Evolutionary conservation across 1,140 invertebrate genomes (phyloP).

Genomic region (Drosophila aff.): DNA sequence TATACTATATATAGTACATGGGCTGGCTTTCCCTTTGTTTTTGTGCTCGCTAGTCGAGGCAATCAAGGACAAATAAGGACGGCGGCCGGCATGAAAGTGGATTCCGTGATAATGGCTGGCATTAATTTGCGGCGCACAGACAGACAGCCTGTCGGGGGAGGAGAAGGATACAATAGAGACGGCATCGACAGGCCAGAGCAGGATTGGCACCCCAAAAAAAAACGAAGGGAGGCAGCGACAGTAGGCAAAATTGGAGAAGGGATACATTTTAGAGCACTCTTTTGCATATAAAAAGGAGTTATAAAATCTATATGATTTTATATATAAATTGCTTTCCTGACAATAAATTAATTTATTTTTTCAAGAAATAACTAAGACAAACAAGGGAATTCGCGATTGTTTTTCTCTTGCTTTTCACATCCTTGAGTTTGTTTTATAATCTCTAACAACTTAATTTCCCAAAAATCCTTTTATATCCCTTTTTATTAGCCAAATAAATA

Average conservation of each 20-base stretch:
- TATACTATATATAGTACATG: conserved; percentile 4
- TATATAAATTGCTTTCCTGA: too few relatives aligned
- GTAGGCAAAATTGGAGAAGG: conserved; percentile 1
- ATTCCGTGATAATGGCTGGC: conserved; percentile 73
- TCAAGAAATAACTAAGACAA: too few relatives aligned
- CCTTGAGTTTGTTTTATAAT: background rate
- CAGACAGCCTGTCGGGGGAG: conserved; percentile 31
- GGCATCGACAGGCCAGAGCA: conserved; percentile 27
- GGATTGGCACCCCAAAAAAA: conserved; percentile 23
- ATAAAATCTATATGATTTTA: too few relatives aligned
- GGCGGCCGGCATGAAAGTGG: conserved; percentile 54
- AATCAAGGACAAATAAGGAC: conserved; percentile 77
- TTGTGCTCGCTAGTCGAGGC: conserved; percentile 33
- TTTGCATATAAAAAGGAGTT: too few relatives aligned
- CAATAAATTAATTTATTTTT: too few relatives aligned
- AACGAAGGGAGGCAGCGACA: background rate
- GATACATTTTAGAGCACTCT: background rate
- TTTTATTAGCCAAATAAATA: conserved; percentile 6
- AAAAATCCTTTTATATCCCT: background rate
- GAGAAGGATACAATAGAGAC: conserved; percentile 13
- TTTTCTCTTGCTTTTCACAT: background rate
- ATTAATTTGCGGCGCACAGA: conserved; percentile 68
- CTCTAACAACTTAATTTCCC: background rate
- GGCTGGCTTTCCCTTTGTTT: background rate
- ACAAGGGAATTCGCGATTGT: rapidly evolving